phyloP scores from a whole-genome alignment of 2,888 invertebrate species.

The Teleogryllus oceanicus region DNA sequence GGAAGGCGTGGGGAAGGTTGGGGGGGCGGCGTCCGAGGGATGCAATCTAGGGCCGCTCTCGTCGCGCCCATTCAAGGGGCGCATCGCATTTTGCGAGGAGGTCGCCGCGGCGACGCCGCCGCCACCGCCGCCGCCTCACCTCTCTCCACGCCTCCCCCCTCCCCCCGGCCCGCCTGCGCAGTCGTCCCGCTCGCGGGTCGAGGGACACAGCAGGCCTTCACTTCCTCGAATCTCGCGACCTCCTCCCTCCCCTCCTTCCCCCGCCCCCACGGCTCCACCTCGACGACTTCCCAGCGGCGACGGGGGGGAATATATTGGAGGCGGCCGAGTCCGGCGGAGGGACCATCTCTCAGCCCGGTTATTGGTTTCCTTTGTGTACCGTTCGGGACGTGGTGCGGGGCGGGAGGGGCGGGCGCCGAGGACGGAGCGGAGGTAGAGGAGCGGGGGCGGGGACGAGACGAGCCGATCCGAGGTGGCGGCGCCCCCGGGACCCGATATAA shows the following conservation, averaged over 20 bases:
- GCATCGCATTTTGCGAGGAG: neutral
- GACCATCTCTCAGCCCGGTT: neutral
- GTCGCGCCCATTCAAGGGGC: neutral
- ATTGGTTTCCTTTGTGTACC: slow-evolving; percentile 18
- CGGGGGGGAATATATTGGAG: slow-evolving; percentile 3
- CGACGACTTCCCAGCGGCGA: neutral
- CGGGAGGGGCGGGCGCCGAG: neutral
- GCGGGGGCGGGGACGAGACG: neutral
- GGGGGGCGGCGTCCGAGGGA: neutral
- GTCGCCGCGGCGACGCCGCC: neutral
- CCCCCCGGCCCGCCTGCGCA: neutral
- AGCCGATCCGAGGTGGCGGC: neutral
- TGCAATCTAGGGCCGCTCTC: neutral
- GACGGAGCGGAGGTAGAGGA: neutral
- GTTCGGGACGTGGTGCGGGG: neutral
- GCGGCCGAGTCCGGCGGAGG: slow-evolving; percentile 1
- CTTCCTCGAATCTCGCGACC: neutral
- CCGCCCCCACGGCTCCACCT: neutral
- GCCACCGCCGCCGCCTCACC: neutral
- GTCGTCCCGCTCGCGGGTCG: neutral
- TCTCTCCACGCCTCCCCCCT: neutral
- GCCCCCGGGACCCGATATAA: slow-evolving; percentile 18
- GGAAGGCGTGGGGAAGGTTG: neutral
- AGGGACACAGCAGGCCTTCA: neutral
- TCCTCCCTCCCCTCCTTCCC: neutral